Evolutionary conservation across 2,797 vertebrate species (phyloP).

Genomic region (Tachyglossus aculeatus): DNA sequence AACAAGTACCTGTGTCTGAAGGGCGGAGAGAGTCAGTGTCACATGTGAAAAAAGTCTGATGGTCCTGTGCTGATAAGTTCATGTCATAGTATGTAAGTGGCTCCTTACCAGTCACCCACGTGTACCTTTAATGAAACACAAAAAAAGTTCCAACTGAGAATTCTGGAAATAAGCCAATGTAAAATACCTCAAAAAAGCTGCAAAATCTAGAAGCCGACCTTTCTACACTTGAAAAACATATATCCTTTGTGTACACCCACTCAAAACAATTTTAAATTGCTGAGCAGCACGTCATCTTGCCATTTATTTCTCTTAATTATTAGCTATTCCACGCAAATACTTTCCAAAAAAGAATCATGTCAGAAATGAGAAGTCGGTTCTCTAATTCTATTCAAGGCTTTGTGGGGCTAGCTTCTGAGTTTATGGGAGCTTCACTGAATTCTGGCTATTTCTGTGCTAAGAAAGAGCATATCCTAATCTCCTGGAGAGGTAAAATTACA

Average conservation of each 20-base stretch:
- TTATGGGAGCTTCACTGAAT: too few relatives aligned
- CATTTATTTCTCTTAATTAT: slow-evolving; percentile 9
- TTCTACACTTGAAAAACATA: not conserved
- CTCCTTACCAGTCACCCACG: slow-evolving; percentile 97
- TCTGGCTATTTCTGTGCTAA: too few relatives aligned
- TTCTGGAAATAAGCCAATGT: slow-evolving; percentile 1
- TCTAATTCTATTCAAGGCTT: too few relatives aligned
- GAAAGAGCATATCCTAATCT: too few relatives aligned
- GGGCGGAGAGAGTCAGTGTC: slow-evolving; percentile 91
- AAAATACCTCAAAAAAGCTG: slow-evolving; percentile 11
- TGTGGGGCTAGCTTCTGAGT: too few relatives aligned
- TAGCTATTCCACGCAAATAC: too few relatives aligned
- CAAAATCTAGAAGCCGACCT: slow-evolving; percentile 16
- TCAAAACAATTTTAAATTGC: slow-evolving; percentile 5
- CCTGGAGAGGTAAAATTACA: too few relatives aligned
- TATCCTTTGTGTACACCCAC: not conserved
- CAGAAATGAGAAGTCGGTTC: too few relatives aligned
- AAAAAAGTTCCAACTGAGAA: slow-evolving; percentile 39
- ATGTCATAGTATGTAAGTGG: slow-evolving; percentile 98
- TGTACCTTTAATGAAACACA: slow-evolving; percentile 81
- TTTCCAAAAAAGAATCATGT: too few relatives aligned
- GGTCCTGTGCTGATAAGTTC: slow-evolving; percentile 98
- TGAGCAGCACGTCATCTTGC: not conserved
- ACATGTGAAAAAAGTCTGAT: slow-evolving; percentile 96
- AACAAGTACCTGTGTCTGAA: slow-evolving; percentile 87